Conservation (phyloP, 2,888 invertebrate species). For the Watsonalla binaria region DNA sequence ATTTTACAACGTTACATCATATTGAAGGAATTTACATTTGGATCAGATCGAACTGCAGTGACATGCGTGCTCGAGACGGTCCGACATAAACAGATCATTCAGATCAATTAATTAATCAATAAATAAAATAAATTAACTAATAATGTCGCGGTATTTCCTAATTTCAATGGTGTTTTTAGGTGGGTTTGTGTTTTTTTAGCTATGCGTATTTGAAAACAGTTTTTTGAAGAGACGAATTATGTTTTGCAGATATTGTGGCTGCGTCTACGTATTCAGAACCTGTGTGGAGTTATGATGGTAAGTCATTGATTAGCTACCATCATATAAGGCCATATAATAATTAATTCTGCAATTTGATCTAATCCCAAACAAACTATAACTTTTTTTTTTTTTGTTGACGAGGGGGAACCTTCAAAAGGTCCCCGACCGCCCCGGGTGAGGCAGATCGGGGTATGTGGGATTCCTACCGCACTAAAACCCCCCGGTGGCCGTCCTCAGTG, state of each 20-base stretch:
- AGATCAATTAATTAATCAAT: not conserved
- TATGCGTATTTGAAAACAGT: not conserved
- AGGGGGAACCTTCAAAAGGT: too few species aligned
- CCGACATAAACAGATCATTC: not conserved
- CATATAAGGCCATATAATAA: not conserved
- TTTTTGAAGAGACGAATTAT: not conserved
- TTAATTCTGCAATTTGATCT: too few species aligned
- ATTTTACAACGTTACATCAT: not conserved
- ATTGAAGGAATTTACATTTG: not conserved
- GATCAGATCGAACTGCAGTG: not conserved
- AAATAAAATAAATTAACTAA: not conserved
- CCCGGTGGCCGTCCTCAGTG: too few species aligned
- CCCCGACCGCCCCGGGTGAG: too few species aligned
- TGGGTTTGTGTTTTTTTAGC: not conserved
- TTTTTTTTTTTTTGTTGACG: too few species aligned
- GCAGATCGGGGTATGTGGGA: too few species aligned
- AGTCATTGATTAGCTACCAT: conserved; percentile 4
- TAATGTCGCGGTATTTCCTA: not conserved
- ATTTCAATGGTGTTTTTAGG: not conserved
- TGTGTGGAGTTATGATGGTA: conserved; percentile 32
- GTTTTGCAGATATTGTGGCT: conserved; percentile 4
- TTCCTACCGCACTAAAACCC: too few species aligned
- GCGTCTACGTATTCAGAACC: conserved; percentile 10
- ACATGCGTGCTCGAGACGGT: not conserved
- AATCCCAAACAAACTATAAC: too few species aligned